Evolutionary conservation across 2,113 vertebrate genomes (phyloP).

Genomic region (Mobula hypostoma): DNA sequence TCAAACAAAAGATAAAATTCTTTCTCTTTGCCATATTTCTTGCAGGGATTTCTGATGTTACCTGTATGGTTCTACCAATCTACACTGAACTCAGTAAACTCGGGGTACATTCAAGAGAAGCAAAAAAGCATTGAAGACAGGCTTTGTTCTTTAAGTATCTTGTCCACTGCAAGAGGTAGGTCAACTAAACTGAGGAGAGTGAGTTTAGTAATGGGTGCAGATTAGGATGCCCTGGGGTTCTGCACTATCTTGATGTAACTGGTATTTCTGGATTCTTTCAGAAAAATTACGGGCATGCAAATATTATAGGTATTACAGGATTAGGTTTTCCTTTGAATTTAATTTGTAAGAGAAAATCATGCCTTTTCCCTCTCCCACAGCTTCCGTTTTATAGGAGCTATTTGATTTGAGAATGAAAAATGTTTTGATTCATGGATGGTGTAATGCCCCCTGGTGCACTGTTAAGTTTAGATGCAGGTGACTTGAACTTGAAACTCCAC

Average conservation of each 20-base stretch:
- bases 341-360: not conserved
- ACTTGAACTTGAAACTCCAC: not conserved
- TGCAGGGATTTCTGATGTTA: constrained; percentile 77
- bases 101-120: constrained; percentile 41
- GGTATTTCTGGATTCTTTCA: not conserved
- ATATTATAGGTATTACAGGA: not conserved
- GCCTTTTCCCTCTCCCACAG: not conserved
- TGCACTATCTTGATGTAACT: not conserved
- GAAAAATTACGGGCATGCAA: not conserved
- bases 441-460: not conserved
- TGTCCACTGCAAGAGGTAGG: constrained; percentile 48
- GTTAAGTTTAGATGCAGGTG: not conserved
- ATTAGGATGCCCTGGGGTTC: not conserved
- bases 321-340: not conserved
- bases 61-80: constrained; percentile 67
- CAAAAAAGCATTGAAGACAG: constrained; percentile 46
- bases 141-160: constrained; percentile 44
- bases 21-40: not conserved
- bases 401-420: not conserved
- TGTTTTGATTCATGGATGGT: not conserved
- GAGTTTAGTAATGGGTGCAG: not conserved
- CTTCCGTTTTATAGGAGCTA: not conserved
- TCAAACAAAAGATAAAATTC: not conserved
- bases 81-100: not conserved
- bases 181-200: not conserved